These are phyloP conservation scores for Idaea straminata DNA, from an alignment of 2,888 invertebrate species.

Conservation along the genomic window DNA sequence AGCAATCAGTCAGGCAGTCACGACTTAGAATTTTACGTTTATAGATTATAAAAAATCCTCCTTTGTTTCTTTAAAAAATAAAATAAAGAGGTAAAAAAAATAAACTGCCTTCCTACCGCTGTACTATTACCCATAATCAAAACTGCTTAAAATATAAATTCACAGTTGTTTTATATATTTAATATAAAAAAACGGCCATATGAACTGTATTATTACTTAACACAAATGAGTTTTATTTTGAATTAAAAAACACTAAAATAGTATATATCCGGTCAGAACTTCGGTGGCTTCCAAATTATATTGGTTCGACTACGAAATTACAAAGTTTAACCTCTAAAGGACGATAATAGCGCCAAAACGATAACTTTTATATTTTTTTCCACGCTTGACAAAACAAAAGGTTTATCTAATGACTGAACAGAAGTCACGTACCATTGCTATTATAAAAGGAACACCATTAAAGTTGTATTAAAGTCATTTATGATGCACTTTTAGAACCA, in stretches of 20 bases:
- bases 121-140: no score
- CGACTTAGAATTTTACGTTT: no score
- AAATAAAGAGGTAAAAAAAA: no score
- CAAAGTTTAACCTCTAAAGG: neutral
- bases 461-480: slow-evolving; percentile 57
- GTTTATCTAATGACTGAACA: slow-evolving; percentile 57
- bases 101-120: no score
- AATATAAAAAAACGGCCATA: no score
- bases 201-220: no score
- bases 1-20: no score
- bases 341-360: neutral
- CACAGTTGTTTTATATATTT: no score
- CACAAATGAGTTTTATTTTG: neutral
- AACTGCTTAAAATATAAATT: no score
- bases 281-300: neutral
- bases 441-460: slow-evolving; percentile 62
- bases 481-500: slow-evolving; percentile 7
- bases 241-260: neutral
- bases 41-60: no score
- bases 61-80: no score
- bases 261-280: neutral
- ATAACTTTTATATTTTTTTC: slow-evolving; percentile 11
- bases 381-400: slow-evolving; percentile 21
- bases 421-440: slow-evolving; percentile 68
- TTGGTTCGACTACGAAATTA: neutral